Conservation (phyloP, 2,888 invertebrate species). For the Tipula helvola region DNA sequence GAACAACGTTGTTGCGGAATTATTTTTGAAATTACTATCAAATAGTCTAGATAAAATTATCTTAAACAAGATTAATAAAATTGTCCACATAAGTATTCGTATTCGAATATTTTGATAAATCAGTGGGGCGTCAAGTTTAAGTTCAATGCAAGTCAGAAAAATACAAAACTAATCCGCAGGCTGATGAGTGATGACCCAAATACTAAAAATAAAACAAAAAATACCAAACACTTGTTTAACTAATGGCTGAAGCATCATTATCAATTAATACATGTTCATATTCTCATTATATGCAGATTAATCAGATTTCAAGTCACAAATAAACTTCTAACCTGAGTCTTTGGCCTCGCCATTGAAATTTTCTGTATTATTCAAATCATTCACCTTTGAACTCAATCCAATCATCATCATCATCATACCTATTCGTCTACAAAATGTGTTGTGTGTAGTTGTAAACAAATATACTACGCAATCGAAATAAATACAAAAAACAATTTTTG, state of each 20-base stretch:
- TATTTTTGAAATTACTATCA: no score
- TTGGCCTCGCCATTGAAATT: background rate
- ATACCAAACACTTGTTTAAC: background rate
- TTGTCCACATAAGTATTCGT: no score
- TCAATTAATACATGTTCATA: background rate
- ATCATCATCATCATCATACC: background rate
- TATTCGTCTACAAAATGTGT: background rate
- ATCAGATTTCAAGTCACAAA: background rate
- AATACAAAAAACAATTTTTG: background rate
- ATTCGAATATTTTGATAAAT: no score
- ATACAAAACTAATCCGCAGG: background rate
- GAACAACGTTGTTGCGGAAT: no score
- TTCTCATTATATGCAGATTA: background rate
- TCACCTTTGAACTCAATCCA: background rate
- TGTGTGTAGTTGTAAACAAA: no score
- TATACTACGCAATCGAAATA: background rate
- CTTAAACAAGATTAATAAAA: no score
- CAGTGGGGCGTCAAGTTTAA: background rate
- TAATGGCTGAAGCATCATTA: background rate
- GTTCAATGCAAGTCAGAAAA: background rate
- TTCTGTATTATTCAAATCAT: background rate
- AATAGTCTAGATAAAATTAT: no score
- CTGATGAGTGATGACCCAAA: background rate
- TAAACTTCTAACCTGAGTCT: background rate
- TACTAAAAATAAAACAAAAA: background rate